Evolutionary conservation across 1,140 invertebrate genomes (phyloP).

Genomic region (Maniola jurtina): DNA sequence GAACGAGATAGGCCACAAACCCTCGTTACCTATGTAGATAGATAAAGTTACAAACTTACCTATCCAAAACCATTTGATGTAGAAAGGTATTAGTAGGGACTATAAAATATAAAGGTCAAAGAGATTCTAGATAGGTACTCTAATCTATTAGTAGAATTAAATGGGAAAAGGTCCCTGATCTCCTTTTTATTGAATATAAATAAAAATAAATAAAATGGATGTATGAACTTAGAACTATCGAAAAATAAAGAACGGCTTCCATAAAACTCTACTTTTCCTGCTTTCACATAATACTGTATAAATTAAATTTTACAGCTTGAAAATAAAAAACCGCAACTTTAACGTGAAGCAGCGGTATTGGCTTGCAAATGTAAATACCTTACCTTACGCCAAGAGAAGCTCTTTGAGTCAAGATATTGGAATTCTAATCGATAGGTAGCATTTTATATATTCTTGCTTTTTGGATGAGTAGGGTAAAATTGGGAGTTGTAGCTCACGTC

Average conservation of each 20-base stretch:
- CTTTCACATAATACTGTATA: neutral
- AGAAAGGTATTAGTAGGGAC: no score
- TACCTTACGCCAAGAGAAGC: constrained; percentile 12
- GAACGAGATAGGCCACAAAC: neutral
- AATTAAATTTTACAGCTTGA: neutral
- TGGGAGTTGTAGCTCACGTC: no score
- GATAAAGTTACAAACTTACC: neutral
- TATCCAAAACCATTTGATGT: constrained; percentile 4
- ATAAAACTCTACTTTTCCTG: no score
- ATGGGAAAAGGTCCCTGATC: no score
- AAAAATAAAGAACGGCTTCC: no score
- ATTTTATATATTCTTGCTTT: constrained; percentile 8
- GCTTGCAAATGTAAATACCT: constrained; percentile 14
- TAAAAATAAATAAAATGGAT: no score
- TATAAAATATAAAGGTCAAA: neutral
- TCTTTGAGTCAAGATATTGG: constrained; percentile 7
- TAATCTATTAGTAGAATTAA: neutral
- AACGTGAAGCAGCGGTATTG: constrained; percentile 6
- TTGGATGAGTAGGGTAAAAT: no score
- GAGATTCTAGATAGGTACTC: neutral
- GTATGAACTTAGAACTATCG: no score
- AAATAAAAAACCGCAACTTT: neutral
- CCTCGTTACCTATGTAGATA: constrained; percentile 3
- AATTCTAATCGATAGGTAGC: constrained; percentile 11
- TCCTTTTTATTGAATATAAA: no score